Base-by-base conservation (phyloP, 2,888 invertebrate species). In the Timandra comae region DNA sequence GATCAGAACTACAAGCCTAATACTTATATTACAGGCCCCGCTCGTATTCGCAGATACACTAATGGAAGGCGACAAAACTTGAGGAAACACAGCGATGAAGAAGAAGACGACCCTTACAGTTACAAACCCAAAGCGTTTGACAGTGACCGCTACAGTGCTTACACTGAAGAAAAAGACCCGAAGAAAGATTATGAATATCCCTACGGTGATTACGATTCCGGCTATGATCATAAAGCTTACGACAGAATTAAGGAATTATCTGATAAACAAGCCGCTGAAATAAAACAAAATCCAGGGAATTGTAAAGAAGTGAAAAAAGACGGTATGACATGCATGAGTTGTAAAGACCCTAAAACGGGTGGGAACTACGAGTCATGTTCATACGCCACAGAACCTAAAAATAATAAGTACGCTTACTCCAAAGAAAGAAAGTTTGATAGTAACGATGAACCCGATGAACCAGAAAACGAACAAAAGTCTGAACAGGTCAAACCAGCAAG, bases 311-410 rank as follows among this genome's bases (percentile, higher is more conserved):
- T 91, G 0, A 71, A 87, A 29, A 90, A 86, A 52, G 89, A 91
- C 43, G 89, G 89, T 2, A 89, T 90, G 89, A 86, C 88, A 7
- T 94, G 94, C 63, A 88, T 88, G 43, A 86, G 92, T 1, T 95
- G 95, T 57, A 90, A 91, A 48, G 90, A 93, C 58, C 88, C 91
- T 1, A 90, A 91, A 61, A 91, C 90, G 1, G 92, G 93, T 26
- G 93, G 91, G 13, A 90, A 91, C 39, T 93, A 90, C 43, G 94
- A 95, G 64, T 91, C 91, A 7, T 95, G 95, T 62, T 91, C 92
- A 0, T 95, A 93, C 66, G 90, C 91, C 6, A 90, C 91, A 1
- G 89, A 90, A 41, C 93, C 93, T 0, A 88, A 89, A 53, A 92
- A 92, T 42, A 90, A 93, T 62, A 87, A 88, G 59, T 91, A 90